Conservation (phyloP, 2,797 vertebrate species). For the Ispidina lecontei region DNA sequence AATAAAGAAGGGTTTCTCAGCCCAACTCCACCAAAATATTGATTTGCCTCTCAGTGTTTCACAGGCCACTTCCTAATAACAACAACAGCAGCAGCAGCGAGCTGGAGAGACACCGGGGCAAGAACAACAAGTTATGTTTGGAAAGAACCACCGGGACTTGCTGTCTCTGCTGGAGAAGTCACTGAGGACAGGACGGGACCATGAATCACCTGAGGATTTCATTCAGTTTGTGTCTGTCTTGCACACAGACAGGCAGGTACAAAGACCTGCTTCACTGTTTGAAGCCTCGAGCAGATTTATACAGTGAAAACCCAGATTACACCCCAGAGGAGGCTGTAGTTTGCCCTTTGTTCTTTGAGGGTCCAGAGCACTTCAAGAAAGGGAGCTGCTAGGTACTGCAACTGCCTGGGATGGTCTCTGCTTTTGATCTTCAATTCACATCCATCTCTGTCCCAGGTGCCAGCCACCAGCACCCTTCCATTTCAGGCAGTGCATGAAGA, state of each 20-base stretch:
- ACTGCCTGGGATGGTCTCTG: background rate
- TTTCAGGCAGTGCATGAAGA: background rate
- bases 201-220: accelerated
- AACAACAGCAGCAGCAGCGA: background rate
- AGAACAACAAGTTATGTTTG: constrained; percentile 26
- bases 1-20: constrained; percentile 75
- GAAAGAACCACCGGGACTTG: constrained; percentile 15
- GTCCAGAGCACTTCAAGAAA: background rate
- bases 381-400: background rate
- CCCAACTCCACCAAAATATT: constrained; percentile 71
- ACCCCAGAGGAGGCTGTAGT: background rate
- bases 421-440: background rate
- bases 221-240: background rate
- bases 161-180: background rate
- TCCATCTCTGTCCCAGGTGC: background rate
- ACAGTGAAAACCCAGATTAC: background rate
- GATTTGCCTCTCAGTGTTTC: constrained; percentile 52
- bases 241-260: background rate
- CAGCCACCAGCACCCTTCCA: background rate
- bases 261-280: background rate
- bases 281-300: background rate
- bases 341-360: background rate
- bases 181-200: accelerated
- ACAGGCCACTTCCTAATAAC: constrained; percentile 38
- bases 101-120: background rate